A percentile compares a stretch with the other conserved stretches of the same genome.
Conservation (phyloP, 2,888 invertebrate genomes). For the Tenthredo distinguenda region DNA sequence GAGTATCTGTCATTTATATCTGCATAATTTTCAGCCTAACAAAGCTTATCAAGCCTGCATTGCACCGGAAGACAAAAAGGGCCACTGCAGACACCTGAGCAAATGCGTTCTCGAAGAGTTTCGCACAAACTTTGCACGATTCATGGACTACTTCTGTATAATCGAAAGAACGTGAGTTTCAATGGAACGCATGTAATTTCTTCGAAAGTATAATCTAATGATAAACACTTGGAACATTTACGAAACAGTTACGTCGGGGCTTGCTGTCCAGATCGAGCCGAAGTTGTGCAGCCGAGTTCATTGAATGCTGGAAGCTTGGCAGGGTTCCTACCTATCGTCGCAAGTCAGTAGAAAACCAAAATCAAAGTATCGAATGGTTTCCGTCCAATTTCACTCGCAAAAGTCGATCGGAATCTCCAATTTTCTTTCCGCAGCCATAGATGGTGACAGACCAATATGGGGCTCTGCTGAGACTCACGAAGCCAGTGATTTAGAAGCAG, state of each 20-base stretch:
- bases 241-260: slow-evolving; percentile 83
- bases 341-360: slow-evolving; percentile 59
- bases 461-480: neutral
- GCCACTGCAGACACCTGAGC: slow-evolving; percentile 84
- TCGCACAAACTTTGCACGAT: slow-evolving; percentile 81
- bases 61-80: slow-evolving; percentile 81
- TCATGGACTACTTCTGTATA: slow-evolving; percentile 86
- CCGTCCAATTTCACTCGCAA: neutral
- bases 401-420: neutral
- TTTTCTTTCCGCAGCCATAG: slow-evolving; percentile 51
- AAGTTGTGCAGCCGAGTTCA: slow-evolving; percentile 59
- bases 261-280: slow-evolving; percentile 84
- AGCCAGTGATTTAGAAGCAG: neutral
- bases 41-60: slow-evolving; percentile 82
- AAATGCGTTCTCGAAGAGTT: slow-evolving; percentile 83
- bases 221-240: neutral
- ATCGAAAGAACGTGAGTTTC: slow-evolving; percentile 83
- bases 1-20: neutral
- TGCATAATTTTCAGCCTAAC: slow-evolving; percentile 79
- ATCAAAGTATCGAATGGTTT: neutral
- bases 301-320: slow-evolving; percentile 58
- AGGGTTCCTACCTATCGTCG: slow-evolving; percentile 65
- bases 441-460: slow-evolving; percentile 55
- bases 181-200: neutral
- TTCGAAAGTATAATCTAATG: neutral